These are phyloP conservation scores for Hydractinia symbiolongicarpus DNA, from an alignment of 30 jellyfish, hydroid and myxozoan genomes.

Conservation along the genomic window DNA sequence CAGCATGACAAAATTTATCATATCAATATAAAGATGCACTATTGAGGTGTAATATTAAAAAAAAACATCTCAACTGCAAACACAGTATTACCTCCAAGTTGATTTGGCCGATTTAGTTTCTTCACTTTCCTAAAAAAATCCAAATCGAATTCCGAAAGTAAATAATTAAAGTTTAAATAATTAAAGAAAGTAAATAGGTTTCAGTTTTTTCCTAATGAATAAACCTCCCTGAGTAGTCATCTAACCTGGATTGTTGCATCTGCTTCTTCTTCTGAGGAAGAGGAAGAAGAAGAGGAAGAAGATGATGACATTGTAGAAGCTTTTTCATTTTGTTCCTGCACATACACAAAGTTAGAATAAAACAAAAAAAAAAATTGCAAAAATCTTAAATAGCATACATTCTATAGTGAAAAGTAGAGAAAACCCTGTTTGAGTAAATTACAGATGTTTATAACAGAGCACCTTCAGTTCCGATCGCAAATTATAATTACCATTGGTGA, in stretches of 20 bases:
- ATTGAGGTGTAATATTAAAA: background rate
- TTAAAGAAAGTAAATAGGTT: no score
- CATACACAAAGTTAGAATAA: background rate
- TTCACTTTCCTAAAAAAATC: background rate
- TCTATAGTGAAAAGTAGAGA: no score
- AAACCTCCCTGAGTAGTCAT: background rate
- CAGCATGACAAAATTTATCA: no score
- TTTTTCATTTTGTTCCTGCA: background rate
- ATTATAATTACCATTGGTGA: no score
- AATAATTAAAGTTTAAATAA: background rate
- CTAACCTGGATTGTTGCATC: background rate
- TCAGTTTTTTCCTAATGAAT: background rate
- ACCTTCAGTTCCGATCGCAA: no score
- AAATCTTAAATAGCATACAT: no score
- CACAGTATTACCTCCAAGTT: slow-evolving; percentile 1
- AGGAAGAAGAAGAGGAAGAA: background rate
- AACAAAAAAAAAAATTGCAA: no score
- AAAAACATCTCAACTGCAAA: background rate
- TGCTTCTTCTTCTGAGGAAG: background rate
- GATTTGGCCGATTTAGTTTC: background rate
- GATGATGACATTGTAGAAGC: background rate
- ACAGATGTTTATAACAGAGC: no score
- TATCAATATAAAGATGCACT: background rate
- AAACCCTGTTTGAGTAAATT: no score
- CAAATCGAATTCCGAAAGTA: background rate